A percentile compares a stretch with the other conserved stretches of the same genome.
phyloP scores from a whole-genome alignment of 2,113 vertebrate species.

The Gnathonemus echidnorhynchus region DNA sequence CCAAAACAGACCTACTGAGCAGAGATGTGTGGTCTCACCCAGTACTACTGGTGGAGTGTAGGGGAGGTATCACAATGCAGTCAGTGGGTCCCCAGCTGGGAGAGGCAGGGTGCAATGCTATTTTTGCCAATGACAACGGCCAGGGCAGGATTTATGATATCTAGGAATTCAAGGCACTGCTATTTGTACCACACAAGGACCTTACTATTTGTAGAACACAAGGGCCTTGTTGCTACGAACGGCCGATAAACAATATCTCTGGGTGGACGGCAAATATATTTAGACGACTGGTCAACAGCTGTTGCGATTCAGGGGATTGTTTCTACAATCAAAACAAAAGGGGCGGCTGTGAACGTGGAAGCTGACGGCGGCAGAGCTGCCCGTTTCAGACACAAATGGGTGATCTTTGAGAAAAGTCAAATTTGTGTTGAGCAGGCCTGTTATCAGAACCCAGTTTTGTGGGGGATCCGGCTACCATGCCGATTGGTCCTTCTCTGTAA shows the following conservation, averaged over 20 bases:
- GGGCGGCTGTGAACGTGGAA: neutral
- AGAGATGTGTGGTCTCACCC: neutral
- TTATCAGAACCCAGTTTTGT: neutral
- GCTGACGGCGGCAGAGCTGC: neutral
- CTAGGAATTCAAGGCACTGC: conserved; percentile 28
- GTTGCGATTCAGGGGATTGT: neutral
- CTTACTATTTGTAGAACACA: conserved; percentile 38
- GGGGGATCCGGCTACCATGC: neutral
- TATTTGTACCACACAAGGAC: conserved; percentile 33
- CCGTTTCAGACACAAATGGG: neutral
- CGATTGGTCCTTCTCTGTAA: neutral
- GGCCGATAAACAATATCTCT: conserved; percentile 15
- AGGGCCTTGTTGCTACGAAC: conserved; percentile 35
- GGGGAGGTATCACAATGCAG: conserved; percentile 7
- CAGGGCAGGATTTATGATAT: conserved; percentile 23
- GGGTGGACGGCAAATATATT: conserved; percentile 11
- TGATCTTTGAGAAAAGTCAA: neutral
- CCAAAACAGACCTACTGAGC: neutral
- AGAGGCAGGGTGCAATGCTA: conserved; percentile 11
- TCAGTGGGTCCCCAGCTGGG: neutral
- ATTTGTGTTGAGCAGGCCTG: neutral
- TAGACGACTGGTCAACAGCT: conserved; percentile 22
- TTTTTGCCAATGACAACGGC: conserved; percentile 18
- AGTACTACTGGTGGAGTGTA: neutral
- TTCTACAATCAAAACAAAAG: neutral